Conservation (phyloP, 1,140 invertebrate species). For the Polypedilum vanderplanki region DNA sequence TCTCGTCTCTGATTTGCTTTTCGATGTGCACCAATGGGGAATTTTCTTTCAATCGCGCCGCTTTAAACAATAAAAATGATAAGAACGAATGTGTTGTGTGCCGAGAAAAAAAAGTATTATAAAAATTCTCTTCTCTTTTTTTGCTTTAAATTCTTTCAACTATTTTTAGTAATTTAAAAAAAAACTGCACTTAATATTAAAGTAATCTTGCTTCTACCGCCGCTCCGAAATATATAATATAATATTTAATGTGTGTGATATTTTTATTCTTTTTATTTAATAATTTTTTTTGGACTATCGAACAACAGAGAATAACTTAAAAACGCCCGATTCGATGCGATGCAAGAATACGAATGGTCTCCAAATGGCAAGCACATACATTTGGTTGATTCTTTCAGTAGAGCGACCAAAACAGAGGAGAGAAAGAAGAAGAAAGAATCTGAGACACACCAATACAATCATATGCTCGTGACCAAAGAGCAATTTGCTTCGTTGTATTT, state of each 20-base stretch:
- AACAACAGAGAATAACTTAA: constrained; percentile 19
- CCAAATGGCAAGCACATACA: neutral
- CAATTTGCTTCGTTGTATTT: neutral
- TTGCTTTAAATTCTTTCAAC: neutral
- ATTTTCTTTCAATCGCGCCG: constrained; percentile 16
- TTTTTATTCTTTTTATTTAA: neutral
- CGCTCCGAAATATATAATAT: neutral
- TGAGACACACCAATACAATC: constrained; percentile 16
- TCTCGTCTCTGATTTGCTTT: constrained; percentile 17
- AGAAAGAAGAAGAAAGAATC: neutral
- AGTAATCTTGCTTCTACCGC: no score
- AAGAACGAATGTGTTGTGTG: constrained; percentile 1
- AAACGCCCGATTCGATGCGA: constrained; percentile 25
- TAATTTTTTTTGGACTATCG: constrained; percentile 2
- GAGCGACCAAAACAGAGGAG: neutral
- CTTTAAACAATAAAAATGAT: constrained; percentile 20
- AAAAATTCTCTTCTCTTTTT: neutral
- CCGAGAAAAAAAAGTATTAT: neutral
- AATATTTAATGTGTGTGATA: neutral
- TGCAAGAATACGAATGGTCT: constrained; percentile 26
- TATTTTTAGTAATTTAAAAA: neutral
- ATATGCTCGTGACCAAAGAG: neutral
- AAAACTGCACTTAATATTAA: neutral
- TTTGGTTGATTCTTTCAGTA: constrained; percentile 26
- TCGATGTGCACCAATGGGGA: constrained; percentile 9